phyloP scores from a whole-genome alignment of 2,888 invertebrate genomes.

The Heteropelma amictum region DNA sequence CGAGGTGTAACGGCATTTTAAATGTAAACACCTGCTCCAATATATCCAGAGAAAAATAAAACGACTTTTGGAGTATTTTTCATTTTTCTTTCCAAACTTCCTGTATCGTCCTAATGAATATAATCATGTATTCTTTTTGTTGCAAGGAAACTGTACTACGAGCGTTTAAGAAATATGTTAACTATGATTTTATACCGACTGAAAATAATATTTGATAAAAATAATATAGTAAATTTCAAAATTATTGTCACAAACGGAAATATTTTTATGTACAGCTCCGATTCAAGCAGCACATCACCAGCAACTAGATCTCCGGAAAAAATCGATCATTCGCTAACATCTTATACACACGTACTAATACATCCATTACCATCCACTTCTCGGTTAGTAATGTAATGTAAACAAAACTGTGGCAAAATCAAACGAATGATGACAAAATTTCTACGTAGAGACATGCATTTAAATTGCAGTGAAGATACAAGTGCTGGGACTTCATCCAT shows the following conservation, averaged over 20 bases:
- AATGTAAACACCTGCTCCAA: no score
- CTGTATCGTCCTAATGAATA: no score
- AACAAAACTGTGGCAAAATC: neutral
- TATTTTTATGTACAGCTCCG: neutral
- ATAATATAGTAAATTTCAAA: neutral
- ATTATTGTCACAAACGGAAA: neutral
- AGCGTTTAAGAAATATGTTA: no score
- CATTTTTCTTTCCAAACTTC: no score
- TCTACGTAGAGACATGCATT: neutral
- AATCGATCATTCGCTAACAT: neutral
- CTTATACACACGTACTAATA: neutral
- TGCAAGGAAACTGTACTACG: no score
- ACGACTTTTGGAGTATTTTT: no score
- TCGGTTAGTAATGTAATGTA: neutral
- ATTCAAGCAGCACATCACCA: neutral
- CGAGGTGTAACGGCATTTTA: no score
- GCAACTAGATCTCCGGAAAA: neutral
- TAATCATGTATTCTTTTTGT: no score
- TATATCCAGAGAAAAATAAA: no score
- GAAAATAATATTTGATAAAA: no score
- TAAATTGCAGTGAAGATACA: neutral
- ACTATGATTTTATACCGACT: no score
- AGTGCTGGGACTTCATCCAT: neutral
- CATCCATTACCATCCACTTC: neutral
- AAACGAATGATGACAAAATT: neutral